Percentiles rank a stretch among this genome's conserved stretches.
These are phyloP conservation scores for Anolis sagrei DNA, from an alignment of 2,113 vertebrate genomes.

Conservation along the genomic window DNA sequence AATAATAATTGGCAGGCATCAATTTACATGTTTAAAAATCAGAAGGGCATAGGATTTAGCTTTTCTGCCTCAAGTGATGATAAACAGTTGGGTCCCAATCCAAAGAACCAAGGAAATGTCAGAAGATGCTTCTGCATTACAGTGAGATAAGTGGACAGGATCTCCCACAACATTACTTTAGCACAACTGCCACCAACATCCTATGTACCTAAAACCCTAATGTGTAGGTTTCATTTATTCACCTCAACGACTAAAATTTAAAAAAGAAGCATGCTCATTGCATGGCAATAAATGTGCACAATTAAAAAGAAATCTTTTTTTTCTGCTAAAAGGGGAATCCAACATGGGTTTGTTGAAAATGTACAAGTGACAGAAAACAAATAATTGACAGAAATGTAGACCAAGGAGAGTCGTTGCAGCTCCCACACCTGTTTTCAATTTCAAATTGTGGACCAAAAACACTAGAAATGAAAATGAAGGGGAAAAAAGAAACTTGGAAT, in stretches of 20 bases:
- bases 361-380: background rate
- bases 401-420: background rate
- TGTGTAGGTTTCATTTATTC: background rate
- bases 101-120: background rate
- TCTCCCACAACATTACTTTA: background rate
- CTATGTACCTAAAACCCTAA: background rate
- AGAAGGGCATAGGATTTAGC: background rate
- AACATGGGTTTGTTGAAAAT: background rate
- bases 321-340: background rate
- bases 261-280: background rate
- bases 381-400: background rate
- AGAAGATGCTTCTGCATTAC: background rate
- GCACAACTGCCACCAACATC: too few relatives aligned
- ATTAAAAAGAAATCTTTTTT: background rate
- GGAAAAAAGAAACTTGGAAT: background rate
- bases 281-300: background rate
- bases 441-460: background rate
- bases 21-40: background rate
- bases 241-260: background rate
- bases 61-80: background rate
- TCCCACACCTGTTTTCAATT: background rate
- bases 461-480: background rate
- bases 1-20: background rate
- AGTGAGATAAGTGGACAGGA: background rate
- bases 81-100: background rate